Evolutionary conservation across 92 coral and sea anemone species (phyloP).

Genomic region (Nematostella vectensis): DNA sequence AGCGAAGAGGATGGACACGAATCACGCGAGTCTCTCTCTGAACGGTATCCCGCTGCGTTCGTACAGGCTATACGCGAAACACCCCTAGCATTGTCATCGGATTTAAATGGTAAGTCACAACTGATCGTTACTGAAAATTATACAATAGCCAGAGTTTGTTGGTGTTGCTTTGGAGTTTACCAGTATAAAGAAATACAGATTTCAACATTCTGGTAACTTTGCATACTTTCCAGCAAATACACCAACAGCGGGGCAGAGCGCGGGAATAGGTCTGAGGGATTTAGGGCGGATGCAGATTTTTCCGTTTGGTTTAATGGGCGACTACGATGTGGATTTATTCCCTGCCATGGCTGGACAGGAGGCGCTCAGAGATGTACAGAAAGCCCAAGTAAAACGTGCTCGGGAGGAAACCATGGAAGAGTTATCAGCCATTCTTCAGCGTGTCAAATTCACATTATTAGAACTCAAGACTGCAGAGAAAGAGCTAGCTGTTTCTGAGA

Average conservation of each 20-base stretch:
- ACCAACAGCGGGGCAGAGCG: background rate
- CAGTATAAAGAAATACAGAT: too few species aligned
- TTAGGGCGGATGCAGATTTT: slow-evolving; percentile 12
- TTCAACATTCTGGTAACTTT: too few species aligned
- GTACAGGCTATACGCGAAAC: slow-evolving; percentile 43
- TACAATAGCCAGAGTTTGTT: background rate
- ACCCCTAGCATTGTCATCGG: slow-evolving; percentile 10
- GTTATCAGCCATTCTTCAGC: slow-evolving; percentile 25
- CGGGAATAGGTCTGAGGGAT: slow-evolving; percentile 24
- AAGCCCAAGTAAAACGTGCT: slow-evolving; percentile 48
- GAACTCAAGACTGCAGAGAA: slow-evolving; percentile 21
- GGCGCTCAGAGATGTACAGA: slow-evolving; percentile 50
- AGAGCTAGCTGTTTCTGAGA: slow-evolving; percentile 13
- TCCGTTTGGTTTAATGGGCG: slow-evolving; percentile 4
- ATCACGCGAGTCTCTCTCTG: background rate
- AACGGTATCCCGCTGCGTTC: slow-evolving; percentile 44
- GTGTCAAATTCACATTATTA: slow-evolving; percentile 33
- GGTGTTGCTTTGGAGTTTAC: too few species aligned
- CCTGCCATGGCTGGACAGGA: slow-evolving; percentile 50
- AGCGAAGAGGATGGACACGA: background rate
- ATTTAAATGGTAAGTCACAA: background rate
- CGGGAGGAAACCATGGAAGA: slow-evolving; percentile 55
- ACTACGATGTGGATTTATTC: slow-evolving; percentile 22
- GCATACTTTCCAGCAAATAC: too few species aligned
- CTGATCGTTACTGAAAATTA: too few species aligned